A percentile compares a stretch with the other conserved stretches of the same genome.
These are phyloP conservation scores for Sminthurinus aureus DNA, from an alignment of 2,888 invertebrate genomes.

Conservation along the genomic window DNA sequence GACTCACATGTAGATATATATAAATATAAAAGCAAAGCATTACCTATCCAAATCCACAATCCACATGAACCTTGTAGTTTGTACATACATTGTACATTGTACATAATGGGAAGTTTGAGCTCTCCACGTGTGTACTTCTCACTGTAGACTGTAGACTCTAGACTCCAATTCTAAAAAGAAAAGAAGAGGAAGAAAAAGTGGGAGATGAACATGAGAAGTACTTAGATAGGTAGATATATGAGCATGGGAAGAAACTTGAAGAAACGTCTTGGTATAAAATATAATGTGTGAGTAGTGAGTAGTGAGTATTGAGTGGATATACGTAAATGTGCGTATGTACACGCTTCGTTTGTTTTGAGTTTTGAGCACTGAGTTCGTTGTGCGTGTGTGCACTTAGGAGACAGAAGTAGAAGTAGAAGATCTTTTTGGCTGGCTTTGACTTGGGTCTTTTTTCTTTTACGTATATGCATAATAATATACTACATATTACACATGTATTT, in stretches of 20 bases:
- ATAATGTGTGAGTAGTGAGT: constrained; percentile 10
- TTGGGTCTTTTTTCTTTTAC: neutral
- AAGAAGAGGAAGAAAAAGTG: neutral
- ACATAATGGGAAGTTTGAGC: neutral
- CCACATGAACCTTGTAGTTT: neutral
- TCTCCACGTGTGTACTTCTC: neutral
- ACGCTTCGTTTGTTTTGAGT: neutral
- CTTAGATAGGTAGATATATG: neutral
- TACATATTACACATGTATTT: no score
- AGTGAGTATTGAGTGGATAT: neutral
- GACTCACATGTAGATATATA: neutral
- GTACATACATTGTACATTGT: neutral
- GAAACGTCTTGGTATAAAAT: neutral
- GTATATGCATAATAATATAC: neutral
- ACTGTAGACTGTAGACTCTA: neutral
- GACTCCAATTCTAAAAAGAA: neutral
- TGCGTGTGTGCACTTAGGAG: neutral
- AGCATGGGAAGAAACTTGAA: neutral
- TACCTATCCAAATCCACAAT: neutral
- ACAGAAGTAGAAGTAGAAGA: neutral
- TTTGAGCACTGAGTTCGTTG: neutral
- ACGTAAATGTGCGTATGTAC: neutral
- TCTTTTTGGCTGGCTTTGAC: neutral
- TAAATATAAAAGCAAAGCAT: neutral
- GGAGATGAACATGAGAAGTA: neutral